phyloP scores from a whole-genome alignment of 2,888 invertebrate species.

The Cremastinae sp. region DNA sequence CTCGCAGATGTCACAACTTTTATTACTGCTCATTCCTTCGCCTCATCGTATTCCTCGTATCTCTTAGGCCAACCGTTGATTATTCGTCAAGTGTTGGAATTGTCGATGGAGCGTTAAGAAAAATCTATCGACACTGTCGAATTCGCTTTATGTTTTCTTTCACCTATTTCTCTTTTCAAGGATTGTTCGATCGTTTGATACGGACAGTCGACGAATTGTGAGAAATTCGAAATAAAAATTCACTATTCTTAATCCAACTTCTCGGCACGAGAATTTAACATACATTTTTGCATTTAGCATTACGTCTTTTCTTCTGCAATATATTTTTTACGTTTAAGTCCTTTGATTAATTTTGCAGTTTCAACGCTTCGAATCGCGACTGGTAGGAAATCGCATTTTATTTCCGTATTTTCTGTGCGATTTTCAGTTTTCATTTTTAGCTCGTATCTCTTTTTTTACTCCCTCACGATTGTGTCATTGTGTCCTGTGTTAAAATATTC shows the following conservation, averaged over 20 bases:
- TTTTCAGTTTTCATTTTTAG: conserved; percentile 47
- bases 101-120: neutral
- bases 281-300: conserved; percentile 32
- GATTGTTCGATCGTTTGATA: neutral
- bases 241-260: conserved; percentile 39
- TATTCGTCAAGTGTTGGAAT: conserved; percentile 11
- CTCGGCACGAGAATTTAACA: neutral
- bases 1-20: conserved; percentile 69
- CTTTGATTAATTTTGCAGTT: conserved; percentile 69
- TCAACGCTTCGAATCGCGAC: conserved; percentile 61
- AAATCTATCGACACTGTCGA: conserved; percentile 5
- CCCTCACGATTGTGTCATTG: conserved; percentile 5
- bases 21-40: conserved; percentile 65
- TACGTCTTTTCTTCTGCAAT: conserved; percentile 11
- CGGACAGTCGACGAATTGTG: conserved; percentile 15
- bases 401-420: conserved; percentile 7
- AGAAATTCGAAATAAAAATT: conserved; percentile 29
- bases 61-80: conserved; percentile 33
- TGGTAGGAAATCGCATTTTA: conserved; percentile 40
- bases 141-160: conserved; percentile 2
- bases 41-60: conserved; percentile 39
- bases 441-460: conserved; percentile 12
- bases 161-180: neutral
- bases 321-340: conserved; percentile 58
- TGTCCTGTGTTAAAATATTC: neutral